Percentiles rank a stretch among this genome's conserved stretches.
These are phyloP conservation scores for Heterodera filipjevi DNA, from an alignment of 2,888 invertebrate genomes.

Conservation along the genomic window DNA sequence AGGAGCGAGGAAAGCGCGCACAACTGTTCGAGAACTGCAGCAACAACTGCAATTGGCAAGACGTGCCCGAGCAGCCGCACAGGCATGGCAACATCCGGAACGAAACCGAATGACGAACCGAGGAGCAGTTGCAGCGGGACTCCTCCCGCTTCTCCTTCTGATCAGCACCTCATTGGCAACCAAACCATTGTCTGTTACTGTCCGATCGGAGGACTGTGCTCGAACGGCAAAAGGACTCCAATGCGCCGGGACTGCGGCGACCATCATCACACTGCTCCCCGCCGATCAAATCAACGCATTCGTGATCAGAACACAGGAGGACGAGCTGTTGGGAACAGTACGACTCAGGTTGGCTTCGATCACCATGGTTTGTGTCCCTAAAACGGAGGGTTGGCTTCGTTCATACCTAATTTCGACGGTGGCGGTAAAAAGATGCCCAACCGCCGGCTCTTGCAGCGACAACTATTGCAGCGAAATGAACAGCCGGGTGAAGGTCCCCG, in stretches of 20 bases:
- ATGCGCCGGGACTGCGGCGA: background rate
- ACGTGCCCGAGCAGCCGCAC: background rate
- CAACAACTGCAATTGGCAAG: background rate
- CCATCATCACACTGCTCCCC: background rate
- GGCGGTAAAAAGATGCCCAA: background rate
- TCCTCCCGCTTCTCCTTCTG: background rate
- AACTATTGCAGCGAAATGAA: background rate
- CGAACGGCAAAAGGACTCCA: background rate
- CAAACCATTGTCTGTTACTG: background rate
- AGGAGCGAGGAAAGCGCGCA: background rate
- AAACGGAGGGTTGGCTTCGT: conserved; percentile 4
- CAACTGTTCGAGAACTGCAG: background rate
- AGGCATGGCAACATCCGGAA: background rate
- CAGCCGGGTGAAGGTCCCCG: background rate
- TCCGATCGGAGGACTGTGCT: background rate
- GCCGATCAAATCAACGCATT: background rate
- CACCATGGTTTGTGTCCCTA: background rate
- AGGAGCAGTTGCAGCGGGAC: background rate
- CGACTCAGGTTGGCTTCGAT: background rate
- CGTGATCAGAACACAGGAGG: background rate
- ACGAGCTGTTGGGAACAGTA: background rate
- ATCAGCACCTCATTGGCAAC: background rate
- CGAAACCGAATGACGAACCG: background rate
- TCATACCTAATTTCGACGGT: background rate
- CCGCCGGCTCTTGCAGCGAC: background rate